Evolutionary conservation across 2,797 vertebrate genomes (phyloP), one percentile per base, ranked within the genome.

Genomic region (Fundulus diaphanus): DNA sequence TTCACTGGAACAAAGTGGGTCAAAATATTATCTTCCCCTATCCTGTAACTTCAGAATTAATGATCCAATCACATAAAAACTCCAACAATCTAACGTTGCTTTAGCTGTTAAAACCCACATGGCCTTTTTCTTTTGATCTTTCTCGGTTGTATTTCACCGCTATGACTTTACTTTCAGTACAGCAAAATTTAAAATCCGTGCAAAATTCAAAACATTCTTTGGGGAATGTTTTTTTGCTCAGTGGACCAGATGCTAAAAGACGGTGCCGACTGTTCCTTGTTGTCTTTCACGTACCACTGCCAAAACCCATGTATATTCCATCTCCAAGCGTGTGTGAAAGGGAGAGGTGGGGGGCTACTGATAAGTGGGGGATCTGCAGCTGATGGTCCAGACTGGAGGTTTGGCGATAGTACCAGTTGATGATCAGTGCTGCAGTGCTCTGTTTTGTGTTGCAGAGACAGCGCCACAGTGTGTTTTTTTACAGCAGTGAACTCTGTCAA

Each of bases 381-480:
- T 82, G 82, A 83, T 80, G 90, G 83, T 91, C 87, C 85, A 88
- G 89, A 86, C 81, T 37, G 27, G 70, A 67, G 78, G 78, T 82
- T 82, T 86, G 90, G 89, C 77, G 16, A 35, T 37, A 31, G 80
- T 51, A 73, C 88, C 85, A 86, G 74, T 54, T 70, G 81, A 72
- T 81, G 84, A 90, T 88, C 74, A 79, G 82, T 72, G 56, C 70
- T 87, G 72, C 74, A 76, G 72, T 83, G 49, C 68, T 87, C 87
- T 89, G 87, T 85, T 90, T 90, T 90, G 81, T 90, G 88, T 88
- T 79, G 71, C 81, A 61, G 71, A 70, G 61, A 22, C 78, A 81
- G 85, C 72, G 44, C 66, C 33, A 61, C 65, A 24, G 72, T 35
- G 73, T 69, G 76, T 83, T 71, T 59, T 65, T 54, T 35, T 27